Evolutionary conservation across 2,797 vertebrate genomes (phyloP).

Genomic region (Ispidina lecontei): DNA sequence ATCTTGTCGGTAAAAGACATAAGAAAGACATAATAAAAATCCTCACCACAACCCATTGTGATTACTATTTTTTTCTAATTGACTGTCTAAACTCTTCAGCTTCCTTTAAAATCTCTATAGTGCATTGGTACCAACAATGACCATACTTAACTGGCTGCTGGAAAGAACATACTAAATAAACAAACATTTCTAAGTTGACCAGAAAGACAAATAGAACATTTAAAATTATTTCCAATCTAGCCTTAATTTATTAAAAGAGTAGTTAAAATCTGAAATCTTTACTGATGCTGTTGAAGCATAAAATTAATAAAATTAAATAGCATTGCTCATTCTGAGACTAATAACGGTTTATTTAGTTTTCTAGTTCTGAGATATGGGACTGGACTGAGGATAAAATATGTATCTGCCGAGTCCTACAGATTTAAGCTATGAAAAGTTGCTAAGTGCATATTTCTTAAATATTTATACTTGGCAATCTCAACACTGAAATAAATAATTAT

Average conservation of each 20-base stretch:
- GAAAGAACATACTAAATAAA: not conserved
- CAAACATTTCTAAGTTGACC: not conserved
- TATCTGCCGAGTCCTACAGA: constrained; percentile 44
- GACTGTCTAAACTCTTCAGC: not conserved
- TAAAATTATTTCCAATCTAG: not conserved
- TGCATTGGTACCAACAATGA: not conserved
- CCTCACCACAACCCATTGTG: not conserved
- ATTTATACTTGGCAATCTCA: constrained; percentile 32
- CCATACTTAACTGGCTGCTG: not conserved
- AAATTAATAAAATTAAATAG: not conserved
- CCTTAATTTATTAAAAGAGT: not conserved
- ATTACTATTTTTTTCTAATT: not conserved
- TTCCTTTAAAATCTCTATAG: not conserved
- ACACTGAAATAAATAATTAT: constrained; percentile 68
- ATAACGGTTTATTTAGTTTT: constrained; percentile 12
- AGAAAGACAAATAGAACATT: not conserved
- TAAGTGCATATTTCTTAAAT: constrained; percentile 28
- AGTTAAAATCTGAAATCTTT: not conserved
- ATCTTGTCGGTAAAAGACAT: not conserved
- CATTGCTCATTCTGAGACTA: not conserved
- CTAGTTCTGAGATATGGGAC: constrained; percentile 3
- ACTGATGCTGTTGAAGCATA: not conserved
- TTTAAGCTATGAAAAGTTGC: not conserved
- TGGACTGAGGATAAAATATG: not conserved
- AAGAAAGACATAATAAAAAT: not conserved